Evolutionary conservation across 2,888 invertebrate genomes (phyloP).

Genomic region (Megastigmus dorsalis): DNA sequence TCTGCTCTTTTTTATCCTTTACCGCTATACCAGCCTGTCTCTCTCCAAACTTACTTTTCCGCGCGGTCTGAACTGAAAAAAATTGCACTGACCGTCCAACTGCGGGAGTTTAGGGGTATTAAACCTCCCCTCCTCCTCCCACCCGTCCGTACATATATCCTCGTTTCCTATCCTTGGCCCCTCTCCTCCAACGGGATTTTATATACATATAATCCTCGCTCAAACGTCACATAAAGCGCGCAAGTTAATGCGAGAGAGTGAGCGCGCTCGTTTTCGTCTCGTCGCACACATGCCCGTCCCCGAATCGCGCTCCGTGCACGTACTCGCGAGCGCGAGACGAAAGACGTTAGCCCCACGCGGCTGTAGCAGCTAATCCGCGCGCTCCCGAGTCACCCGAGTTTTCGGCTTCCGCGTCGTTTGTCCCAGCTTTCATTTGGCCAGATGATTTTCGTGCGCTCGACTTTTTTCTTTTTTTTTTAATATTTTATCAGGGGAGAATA

Average conservation of each 20-base stretch:
- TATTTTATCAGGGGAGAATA: too few relatives aligned
- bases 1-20: not conserved
- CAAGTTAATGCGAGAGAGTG: slow-evolving; percentile 45
- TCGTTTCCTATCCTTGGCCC: slow-evolving; percentile 29
- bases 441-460: too few relatives aligned
- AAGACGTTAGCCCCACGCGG: not conserved
- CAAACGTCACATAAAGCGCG: slow-evolving; percentile 48
- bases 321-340: slow-evolving; percentile 11
- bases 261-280: slow-evolving; percentile 24
- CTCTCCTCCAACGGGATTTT: slow-evolving; percentile 31
- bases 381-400: too few relatives aligned
- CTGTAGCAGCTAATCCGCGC: slow-evolving; percentile 23
- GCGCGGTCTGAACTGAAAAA: slow-evolving; percentile 3
- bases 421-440: not conserved
- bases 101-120: too few relatives aligned
- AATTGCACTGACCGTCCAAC: slow-evolving; percentile 53
- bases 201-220: slow-evolving; percentile 38
- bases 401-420: slow-evolving; percentile 15
- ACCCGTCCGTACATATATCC: slow-evolving; percentile 53
- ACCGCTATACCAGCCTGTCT: not conserved
- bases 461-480: too few relatives aligned
- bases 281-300: too few relatives aligned
- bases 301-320: too few relatives aligned
- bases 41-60: too few relatives aligned
- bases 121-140: too few relatives aligned